Conservation (phyloP, 2,113 vertebrate genomes). For the Crotalus helleri region DNA sequence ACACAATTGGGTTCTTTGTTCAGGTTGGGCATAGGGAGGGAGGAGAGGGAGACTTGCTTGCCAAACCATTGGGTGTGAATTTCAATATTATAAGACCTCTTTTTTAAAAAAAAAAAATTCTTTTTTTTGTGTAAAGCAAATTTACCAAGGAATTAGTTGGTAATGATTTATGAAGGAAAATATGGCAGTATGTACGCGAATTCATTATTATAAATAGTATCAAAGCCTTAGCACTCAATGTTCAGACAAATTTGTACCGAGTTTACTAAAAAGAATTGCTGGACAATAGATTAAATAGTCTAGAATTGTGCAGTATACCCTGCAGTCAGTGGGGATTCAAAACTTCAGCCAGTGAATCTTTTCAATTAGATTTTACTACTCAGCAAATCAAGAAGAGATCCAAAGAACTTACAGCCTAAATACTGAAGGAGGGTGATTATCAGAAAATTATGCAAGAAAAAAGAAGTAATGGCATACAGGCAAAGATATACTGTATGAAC, state of each 20-base stretch:
- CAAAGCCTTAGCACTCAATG: constrained; percentile 42
- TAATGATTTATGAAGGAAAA: constrained; percentile 18
- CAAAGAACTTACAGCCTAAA: constrained; percentile 14
- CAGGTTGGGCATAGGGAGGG: constrained; percentile 54
- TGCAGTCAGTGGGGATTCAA: not conserved
- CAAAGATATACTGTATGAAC: not conserved
- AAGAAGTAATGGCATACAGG: not conserved
- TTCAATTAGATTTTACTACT: not conserved
- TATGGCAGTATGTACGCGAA: constrained; percentile 48
- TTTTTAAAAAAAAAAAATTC: not conserved
- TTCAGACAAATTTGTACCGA: constrained; percentile 9
- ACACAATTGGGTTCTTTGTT: constrained; percentile 66
- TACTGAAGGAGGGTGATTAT: not conserved
- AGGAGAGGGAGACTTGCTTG: constrained; percentile 50
- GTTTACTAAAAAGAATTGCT: not conserved
- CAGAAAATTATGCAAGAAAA: not conserved
- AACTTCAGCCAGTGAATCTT: fast-evolving
- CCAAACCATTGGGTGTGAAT: constrained; percentile 61
- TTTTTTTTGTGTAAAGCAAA: constrained; percentile 42
- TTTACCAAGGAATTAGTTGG: constrained; percentile 57
- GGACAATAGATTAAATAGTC: not conserved
- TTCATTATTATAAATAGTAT: constrained; percentile 43
- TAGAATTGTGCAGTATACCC: not conserved
- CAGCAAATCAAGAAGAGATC: not conserved
- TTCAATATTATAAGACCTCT: constrained; percentile 53